Base-by-base conservation (phyloP, 2,797 vertebrate genomes). In the Erithacus rubecula region DNA sequence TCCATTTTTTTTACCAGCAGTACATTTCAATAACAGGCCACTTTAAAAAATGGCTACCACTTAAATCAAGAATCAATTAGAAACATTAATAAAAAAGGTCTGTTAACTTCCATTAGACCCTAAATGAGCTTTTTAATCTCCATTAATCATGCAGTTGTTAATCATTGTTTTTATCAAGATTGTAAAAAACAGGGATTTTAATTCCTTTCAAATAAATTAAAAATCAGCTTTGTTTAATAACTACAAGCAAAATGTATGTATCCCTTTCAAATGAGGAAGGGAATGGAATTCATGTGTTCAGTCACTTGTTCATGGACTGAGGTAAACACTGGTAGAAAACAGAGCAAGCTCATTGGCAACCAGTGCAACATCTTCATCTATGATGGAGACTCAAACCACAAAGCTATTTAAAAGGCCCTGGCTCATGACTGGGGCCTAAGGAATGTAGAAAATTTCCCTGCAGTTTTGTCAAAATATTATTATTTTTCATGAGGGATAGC, bases 11-110 rank as follows among this genome's bases (percentile, higher is more conserved):
- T 96, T 94, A 92, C 62, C 52, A 59, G 68, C 62, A 96, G 69
- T 94, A 87, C 81, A 79, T 93, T 96, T 94, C 74, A 58, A 44
- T 72, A 94, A 72, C 74, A 89, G 34, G 9, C 47, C 55, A 89
- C 95, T 95, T 94, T 34, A 91, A 82, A 81, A 94, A 92, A 94
- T 55, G 72, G 47, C 79, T 94, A 89, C 79, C 94, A 90, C 87
- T 97, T 97, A 96, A 95, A 97, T 97, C 87, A 96, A 96, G 95
- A 97, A 92, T 97, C 96, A 97, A 95, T 97, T 98, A 97, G 90
- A 96, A 96, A 92, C 95, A 96, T 97, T 97, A 97, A 95, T 96
- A 94, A 95, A 97, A 94, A 96, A 53, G 6, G n/a, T 75, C 77
- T 90, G 83, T 91, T 96, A 97, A 96, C 83, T 96, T 96, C 96